Base-by-base conservation (phyloP, 1,140 invertebrate species). In the Neodiprion lecontei region DNA sequence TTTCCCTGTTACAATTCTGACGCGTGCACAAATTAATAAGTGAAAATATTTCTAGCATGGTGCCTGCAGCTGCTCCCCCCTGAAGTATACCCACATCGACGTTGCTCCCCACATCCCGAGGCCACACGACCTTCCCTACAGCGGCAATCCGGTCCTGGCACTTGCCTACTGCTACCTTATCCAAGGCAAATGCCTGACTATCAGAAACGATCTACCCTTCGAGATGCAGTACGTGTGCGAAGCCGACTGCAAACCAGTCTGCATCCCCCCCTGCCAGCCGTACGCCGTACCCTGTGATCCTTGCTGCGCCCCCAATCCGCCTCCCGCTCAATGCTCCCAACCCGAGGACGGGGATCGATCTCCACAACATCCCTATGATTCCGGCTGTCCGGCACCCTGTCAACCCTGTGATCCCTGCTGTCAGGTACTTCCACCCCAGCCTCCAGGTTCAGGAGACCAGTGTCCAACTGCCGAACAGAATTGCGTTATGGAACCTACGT, bases 1-100 rank as follows among this genome's bases (percentile, higher is more conserved):
- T 5, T 40, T 40, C 28, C 28, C 28, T 5, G 28, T 40, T 5
- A 5, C 5, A 40, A 40, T 40, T 40, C 28, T 40, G 1, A 5
- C 28, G 2, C 1, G 2, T 40, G 1, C 28, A 40, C 2, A 5
- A 5, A 2, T 40, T 40, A 40, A 40, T 40, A 40, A 40, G 28
- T 40, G 28, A 5, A 40, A 69, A 74, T 73, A 53, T 74, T 83
- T 82, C 28, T 79, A 88, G 87, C 85, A 88, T 72, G 85, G 84
- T 17, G 75, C 80, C n/a, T 84, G 80, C 75, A 86, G 85, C 74
- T 79, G 79, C 72, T 76, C 77, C 0, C 87, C 87, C 14, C 73
- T 88, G 70, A 88, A 87, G 69, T 88, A 85, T 78, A 85, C 86
- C 74, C 84, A 86, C 77, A 82, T 87, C 74, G 86, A 87, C 72